phyloP scores from a whole-genome alignment of 2,797 vertebrate species.

The Lacerta bilineata region DNA sequence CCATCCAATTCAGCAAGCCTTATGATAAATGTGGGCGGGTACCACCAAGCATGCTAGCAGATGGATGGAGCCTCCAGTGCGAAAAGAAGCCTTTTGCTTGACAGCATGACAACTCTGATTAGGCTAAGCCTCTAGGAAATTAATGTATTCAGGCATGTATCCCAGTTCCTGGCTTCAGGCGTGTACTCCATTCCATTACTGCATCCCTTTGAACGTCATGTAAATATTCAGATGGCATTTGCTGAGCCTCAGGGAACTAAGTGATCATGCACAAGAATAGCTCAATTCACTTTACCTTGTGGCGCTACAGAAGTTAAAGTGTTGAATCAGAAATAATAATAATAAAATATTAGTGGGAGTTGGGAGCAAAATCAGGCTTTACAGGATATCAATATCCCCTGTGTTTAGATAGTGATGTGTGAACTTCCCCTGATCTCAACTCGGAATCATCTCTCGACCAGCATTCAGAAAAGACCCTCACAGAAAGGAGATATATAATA shows the following conservation, averaged over 20 bases:
- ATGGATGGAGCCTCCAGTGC: neutral
- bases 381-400: neutral
- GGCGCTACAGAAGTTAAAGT: neutral
- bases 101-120: constrained; percentile 21
- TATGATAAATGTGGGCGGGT: neutral
- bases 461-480: neutral
- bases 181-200: neutral
- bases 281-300: neutral
- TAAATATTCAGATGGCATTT: constrained; percentile 12
- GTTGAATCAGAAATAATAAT: neutral
- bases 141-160: constrained; percentile 12
- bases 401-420: too few species aligned
- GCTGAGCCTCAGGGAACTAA: neutral
- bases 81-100: neutral
- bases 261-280: neutral
- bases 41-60: neutral
- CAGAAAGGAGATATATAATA: too few species aligned
- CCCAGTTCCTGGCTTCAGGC: constrained; percentile 17
- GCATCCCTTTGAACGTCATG: constrained; percentile 20
- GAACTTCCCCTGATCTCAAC: neutral
- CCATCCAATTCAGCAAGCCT: neutral
- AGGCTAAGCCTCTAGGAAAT: neutral
- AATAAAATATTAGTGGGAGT: neutral
- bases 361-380: too few species aligned
- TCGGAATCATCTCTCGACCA: neutral